Conservation (phyloP, 2,797 vertebrate genomes). For the Distichodus sexfasciatus region DNA sequence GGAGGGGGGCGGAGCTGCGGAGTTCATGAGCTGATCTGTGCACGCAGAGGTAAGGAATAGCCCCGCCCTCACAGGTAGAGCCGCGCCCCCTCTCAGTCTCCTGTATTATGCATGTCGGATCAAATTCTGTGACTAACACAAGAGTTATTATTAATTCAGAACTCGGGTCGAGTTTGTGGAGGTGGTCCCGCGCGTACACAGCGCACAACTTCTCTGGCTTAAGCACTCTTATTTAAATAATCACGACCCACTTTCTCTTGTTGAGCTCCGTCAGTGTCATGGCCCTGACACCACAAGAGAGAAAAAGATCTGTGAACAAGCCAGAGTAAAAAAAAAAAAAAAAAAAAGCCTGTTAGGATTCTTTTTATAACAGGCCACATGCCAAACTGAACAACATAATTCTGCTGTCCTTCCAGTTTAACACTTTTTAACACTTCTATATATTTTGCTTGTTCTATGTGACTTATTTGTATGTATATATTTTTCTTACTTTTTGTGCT, state of each 20-base stretch:
- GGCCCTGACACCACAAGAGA: too few relatives aligned
- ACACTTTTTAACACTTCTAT: too few relatives aligned
- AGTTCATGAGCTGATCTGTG: constrained; percentile 95
- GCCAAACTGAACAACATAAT: too few relatives aligned
- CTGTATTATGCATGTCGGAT: constrained; percentile 71
- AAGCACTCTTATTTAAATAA: constrained; percentile 44
- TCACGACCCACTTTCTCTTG: constrained; percentile 31
- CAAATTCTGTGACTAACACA: constrained; percentile 57
- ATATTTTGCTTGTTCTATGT: too few relatives aligned
- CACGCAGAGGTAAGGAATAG: constrained; percentile 86
- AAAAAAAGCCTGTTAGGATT: too few relatives aligned
- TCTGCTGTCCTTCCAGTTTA: too few relatives aligned
- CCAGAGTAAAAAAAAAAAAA: too few relatives aligned
- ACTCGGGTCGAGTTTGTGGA: constrained; percentile 15
- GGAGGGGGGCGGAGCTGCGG: constrained; percentile 94
- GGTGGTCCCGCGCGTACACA: constrained; percentile 38
- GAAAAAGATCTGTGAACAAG: too few relatives aligned
- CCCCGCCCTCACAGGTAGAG: not conserved
- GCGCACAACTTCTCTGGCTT: constrained; percentile 11
- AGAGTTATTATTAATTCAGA: constrained; percentile 40
- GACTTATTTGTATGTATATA: too few relatives aligned
- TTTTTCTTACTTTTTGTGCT: too few relatives aligned
- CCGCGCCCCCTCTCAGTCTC: not conserved
- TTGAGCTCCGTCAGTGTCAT: too few relatives aligned
- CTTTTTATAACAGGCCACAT: too few relatives aligned